These are phyloP conservation scores for Uropetala carovei DNA, from an alignment of 2,888 invertebrate species.

Conservation along the genomic window DNA sequence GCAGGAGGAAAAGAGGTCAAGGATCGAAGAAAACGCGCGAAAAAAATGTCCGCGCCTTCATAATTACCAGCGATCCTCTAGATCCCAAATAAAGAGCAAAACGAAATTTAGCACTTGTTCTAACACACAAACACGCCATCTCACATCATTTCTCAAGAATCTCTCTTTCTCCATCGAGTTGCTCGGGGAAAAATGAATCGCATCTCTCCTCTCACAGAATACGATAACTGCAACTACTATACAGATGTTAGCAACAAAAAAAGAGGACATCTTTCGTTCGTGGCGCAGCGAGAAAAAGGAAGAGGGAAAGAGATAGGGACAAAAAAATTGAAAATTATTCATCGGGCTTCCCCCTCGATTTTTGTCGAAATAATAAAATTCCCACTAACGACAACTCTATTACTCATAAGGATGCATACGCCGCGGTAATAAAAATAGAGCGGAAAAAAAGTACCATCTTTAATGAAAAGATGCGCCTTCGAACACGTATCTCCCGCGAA, in stretches of 20 bases:
- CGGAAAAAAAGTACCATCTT: neutral
- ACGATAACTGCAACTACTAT: neutral
- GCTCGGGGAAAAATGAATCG: neutral
- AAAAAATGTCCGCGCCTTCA: too few relatives aligned
- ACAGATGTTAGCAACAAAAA: neutral
- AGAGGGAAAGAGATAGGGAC: neutral
- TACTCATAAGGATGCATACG: neutral
- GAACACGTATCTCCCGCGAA: slow-evolving; percentile 15
- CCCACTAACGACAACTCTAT: neutral
- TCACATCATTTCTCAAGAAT: too few relatives aligned
- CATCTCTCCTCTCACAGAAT: neutral
- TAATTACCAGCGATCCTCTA: too few relatives aligned
- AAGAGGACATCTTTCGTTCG: neutral
- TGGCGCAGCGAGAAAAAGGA: neutral
- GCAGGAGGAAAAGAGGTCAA: too few relatives aligned
- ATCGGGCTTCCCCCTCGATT: neutral
- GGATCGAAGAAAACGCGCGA: too few relatives aligned
- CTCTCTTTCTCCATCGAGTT: neutral
- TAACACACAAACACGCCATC: too few relatives aligned
- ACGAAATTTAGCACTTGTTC: too few relatives aligned
- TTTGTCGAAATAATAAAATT: neutral
- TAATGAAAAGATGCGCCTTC: slow-evolving; percentile 8
- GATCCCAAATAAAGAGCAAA: too few relatives aligned
- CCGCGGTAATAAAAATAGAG: neutral
- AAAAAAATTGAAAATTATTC: too few relatives aligned